Percentiles rank a stretch among this genome's conserved stretches.
Conservation (phyloP, 2,113 vertebrate genomes). For the Amphiprion percula region DNA sequence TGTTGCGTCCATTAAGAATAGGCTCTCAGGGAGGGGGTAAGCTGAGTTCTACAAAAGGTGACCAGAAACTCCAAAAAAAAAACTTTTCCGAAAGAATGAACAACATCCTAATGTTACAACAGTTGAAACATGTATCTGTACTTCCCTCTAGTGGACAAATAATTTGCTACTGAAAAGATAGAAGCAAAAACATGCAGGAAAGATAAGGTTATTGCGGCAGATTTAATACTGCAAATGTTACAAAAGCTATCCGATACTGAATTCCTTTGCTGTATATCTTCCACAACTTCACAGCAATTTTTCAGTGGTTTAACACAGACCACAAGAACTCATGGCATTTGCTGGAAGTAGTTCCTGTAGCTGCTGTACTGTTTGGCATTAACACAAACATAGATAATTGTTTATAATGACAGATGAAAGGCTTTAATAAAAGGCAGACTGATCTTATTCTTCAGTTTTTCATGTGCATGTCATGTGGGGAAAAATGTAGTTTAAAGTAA, state of each 20-base stretch:
- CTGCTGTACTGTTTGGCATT: conserved; percentile 20
- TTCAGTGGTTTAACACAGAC: conserved; percentile 25
- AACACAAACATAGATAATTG: background rate
- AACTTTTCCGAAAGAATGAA: conserved; percentile 15
- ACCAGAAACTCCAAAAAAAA: conserved; percentile 29
- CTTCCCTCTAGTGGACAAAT: conserved; percentile 77
- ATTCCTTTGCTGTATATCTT: background rate
- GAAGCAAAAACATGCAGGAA: background rate
- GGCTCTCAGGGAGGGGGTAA: conserved; percentile 46
- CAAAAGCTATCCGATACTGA: background rate
- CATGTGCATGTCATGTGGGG: conserved; percentile 5
- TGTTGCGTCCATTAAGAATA: conserved; percentile 61
- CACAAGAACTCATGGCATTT: conserved; percentile 23
- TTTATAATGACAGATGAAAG: conserved; percentile 21
- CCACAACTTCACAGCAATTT: conserved; percentile 1
- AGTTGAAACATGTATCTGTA: conserved; percentile 41
- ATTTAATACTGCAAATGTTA: background rate
- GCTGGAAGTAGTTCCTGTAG: conserved; percentile 24
- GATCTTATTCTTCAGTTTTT: background rate
- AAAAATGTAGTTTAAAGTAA: conserved; percentile 14
- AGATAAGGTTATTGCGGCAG: background rate
- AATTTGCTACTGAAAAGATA: background rate
- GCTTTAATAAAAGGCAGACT: conserved; percentile 26
- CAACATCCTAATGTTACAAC: conserved; percentile 16
- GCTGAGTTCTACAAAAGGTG: conserved; percentile 54